These are phyloP conservation scores for Drosophila lacteicornis DNA, from an alignment of 1,140 invertebrate genomes.

Conservation along the genomic window DNA sequence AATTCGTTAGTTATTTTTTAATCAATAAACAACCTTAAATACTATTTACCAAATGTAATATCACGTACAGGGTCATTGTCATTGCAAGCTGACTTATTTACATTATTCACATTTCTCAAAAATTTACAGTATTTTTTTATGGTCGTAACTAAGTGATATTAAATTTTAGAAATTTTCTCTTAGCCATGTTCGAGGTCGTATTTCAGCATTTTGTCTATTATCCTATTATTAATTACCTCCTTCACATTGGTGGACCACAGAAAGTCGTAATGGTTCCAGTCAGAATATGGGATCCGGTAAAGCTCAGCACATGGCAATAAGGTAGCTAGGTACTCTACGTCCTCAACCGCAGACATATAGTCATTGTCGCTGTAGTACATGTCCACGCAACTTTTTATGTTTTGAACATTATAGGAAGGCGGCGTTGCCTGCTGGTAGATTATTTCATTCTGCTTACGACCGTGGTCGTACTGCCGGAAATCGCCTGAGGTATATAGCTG, in stretches of 20 bases:
- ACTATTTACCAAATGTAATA: constrained; percentile 1
- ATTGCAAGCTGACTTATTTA: neutral
- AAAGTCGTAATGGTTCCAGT: constrained; percentile 87
- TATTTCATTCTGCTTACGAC: constrained; percentile 83
- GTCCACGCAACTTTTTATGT: constrained; percentile 87
- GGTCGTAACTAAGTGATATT: too few relatives aligned
- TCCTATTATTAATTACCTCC: constrained; percentile 85
- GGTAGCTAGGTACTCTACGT: constrained; percentile 85
- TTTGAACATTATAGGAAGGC: constrained; percentile 86
- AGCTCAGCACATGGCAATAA: constrained; percentile 83
- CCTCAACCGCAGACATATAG: constrained; percentile 86
- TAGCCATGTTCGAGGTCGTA: constrained; percentile 59
- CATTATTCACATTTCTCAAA: neutral
- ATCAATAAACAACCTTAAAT: neutral
- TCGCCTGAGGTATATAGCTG: constrained; percentile 84
- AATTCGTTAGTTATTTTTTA: neutral
- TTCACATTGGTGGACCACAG: constrained; percentile 86
- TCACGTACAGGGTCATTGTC: neutral
- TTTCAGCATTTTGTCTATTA: constrained; percentile 84
- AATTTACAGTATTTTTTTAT: neutral
- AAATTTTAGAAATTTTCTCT: neutral
- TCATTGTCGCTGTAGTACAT: constrained; percentile 89
- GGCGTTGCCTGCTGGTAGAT: constrained; percentile 85
- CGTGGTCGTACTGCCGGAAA: constrained; percentile 85
- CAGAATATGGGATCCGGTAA: constrained; percentile 83